phyloP scores from a whole-genome alignment of 2,888 invertebrate genomes.

The Gastracanthus pulcherrimus region DNA sequence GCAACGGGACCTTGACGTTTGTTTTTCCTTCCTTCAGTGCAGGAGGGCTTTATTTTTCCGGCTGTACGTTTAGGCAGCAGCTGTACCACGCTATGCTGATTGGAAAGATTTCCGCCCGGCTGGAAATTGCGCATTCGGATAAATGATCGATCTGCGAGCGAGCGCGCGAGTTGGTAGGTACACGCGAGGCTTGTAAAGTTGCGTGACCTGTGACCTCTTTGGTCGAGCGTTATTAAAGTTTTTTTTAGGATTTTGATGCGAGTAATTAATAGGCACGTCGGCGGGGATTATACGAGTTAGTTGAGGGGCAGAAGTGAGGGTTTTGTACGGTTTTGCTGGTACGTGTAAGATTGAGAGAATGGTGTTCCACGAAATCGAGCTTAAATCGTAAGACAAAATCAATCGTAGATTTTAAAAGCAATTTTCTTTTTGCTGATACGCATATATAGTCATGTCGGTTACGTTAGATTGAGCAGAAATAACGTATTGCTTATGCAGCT shows the following conservation, averaged over 20 bases:
- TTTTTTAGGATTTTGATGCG: neutral
- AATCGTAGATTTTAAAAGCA: neutral
- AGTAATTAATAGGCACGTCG: no score
- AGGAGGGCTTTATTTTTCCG: neutral
- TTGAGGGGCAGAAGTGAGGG: no score
- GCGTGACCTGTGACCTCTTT: neutral
- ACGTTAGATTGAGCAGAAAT: neutral
- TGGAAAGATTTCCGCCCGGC: constrained; percentile 2
- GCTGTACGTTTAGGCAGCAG: neutral
- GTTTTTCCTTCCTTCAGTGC: neutral
- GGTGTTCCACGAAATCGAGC: no score
- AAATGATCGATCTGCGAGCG: constrained; percentile 12
- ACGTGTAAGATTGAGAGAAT: no score
- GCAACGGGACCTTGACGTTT: neutral
- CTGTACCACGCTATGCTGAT: no score
- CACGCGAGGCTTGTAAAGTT: neutral
- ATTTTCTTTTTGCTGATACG: neutral
- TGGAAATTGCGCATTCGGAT: constrained; percentile 34
- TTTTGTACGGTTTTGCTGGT: neutral
- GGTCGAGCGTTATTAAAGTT: neutral
- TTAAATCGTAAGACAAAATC: no score
- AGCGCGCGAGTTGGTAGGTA: neutral
- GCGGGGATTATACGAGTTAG: no score
- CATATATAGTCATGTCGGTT: neutral
- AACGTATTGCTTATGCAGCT: no score